Conservation (phyloP, 2,797 vertebrate species). For the Malacoctenus gilli region DNA sequence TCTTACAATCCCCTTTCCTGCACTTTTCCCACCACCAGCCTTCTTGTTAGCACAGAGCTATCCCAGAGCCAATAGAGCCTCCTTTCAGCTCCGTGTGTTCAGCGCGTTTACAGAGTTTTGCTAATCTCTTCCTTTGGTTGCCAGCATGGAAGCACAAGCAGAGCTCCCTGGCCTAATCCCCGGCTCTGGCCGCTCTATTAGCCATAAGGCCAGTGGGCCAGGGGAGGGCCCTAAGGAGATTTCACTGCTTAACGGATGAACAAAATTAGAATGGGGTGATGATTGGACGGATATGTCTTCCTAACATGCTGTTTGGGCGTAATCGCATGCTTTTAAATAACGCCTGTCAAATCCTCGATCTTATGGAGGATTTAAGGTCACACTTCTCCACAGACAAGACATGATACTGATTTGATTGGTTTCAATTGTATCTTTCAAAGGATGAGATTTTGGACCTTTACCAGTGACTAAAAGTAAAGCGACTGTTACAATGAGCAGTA, state of each 20-base stretch:
- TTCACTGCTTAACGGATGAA: slow-evolving; percentile 86
- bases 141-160: slow-evolving; percentile 53
- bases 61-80: slow-evolving; percentile 34
- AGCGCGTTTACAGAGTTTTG: slow-evolving; percentile 53
- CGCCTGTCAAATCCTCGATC: slow-evolving; percentile 43
- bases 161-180: slow-evolving; percentile 66
- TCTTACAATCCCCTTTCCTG: slow-evolving; percentile 29
- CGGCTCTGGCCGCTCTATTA: slow-evolving; percentile 73
- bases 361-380: slow-evolving; percentile 39
- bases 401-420: not conserved
- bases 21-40: slow-evolving; percentile 54
- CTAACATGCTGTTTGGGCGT: slow-evolving; percentile 64
- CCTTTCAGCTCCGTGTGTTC: slow-evolving; percentile 45
- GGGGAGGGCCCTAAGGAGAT: slow-evolving; percentile 81
- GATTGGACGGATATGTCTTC: slow-evolving; percentile 70
- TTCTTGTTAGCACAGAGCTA: slow-evolving; percentile 25
- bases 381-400: slow-evolving; percentile 9
- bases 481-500: too few relatives aligned
- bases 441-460: too few relatives aligned
- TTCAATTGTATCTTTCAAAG: not conserved
- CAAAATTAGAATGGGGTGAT: slow-evolving; percentile 87
- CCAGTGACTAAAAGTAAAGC: too few relatives aligned
- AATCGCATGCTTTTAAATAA: slow-evolving; percentile 60
- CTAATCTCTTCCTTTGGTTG: slow-evolving; percentile 67
- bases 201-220: slow-evolving; percentile 74